Conservation (phyloP, 2,113 vertebrate genomes). For the Diglossa brunneiventris region DNA sequence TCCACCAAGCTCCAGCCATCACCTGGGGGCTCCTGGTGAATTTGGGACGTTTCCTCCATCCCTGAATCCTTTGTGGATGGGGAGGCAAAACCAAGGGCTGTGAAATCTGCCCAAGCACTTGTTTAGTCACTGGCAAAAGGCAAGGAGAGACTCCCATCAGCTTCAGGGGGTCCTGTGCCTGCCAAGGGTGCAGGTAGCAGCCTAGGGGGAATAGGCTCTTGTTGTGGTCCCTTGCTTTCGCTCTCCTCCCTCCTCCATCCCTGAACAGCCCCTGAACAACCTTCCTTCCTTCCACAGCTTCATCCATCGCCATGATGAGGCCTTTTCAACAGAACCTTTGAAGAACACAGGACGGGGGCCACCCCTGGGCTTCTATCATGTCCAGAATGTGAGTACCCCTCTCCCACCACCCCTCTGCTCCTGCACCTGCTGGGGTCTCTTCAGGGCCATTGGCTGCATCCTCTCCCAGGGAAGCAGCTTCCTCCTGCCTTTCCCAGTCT, state of each 20-base stretch:
- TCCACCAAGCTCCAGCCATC: neutral
- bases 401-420: neutral
- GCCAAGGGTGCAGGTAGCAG: neutral
- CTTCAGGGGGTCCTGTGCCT: neutral
- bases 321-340: conserved; percentile 95
- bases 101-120: neutral
- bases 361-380: conserved; percentile 95
- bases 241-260: neutral
- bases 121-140: neutral
- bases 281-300: conserved; percentile 76
- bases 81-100: neutral
- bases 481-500: neutral
- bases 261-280: neutral
- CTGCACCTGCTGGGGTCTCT: neutral
- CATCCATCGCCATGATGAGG: conserved; percentile 96
- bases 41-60: neutral
- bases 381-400: conserved; percentile 86
- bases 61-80: neutral
- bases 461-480: neutral
- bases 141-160: neutral
- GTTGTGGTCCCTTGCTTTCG: neutral
- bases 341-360: conserved; percentile 96
- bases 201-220: neutral
- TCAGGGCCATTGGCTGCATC: neutral
- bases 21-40: neutral